Conservation (phyloP, 1,140 invertebrate genomes). For the Listronotus oregonensis region DNA sequence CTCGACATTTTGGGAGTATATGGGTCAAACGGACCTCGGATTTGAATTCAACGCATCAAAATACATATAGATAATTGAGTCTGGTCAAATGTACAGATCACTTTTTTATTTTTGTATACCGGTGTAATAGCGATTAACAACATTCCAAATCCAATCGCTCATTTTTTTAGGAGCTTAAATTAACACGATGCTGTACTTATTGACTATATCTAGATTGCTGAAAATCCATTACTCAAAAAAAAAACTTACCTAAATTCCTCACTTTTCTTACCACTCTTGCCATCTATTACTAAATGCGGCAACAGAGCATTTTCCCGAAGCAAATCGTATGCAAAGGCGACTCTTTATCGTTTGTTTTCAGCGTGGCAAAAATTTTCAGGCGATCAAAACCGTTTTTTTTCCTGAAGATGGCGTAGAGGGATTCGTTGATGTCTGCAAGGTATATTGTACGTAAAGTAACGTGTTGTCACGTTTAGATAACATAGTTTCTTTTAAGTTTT, state of each 20-base stretch:
- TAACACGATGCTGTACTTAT: too few relatives aligned
- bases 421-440: slow-evolving; percentile 4
- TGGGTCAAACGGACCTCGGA: too few relatives aligned
- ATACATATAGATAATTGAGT: too few relatives aligned
- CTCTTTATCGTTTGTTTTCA: slow-evolving; percentile 44
- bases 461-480: slow-evolving; percentile 8
- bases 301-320: slow-evolving; percentile 36
- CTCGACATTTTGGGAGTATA: too few relatives aligned
- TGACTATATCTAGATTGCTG: too few relatives aligned
- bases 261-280: slow-evolving; percentile 56
- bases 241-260: slow-evolving; percentile 41
- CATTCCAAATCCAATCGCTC: too few relatives aligned
- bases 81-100: too few relatives aligned
- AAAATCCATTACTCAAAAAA: too few relatives aligned
- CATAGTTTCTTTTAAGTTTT: not conserved
- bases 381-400: slow-evolving; percentile 12
- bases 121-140: too few relatives aligned
- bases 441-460: not conserved
- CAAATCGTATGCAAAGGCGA: slow-evolving; percentile 45
- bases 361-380: slow-evolving; percentile 38
- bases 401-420: slow-evolving; percentile 35
- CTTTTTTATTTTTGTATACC: too few relatives aligned
- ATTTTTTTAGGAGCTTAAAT: too few relatives aligned
- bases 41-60: too few relatives aligned
- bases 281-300: slow-evolving; percentile 42